Percentiles rank a stretch among this genome's conserved stretches.
phyloP scores from a whole-genome alignment of 2,797 vertebrate genomes.

The Hemitrygon akajei region DNA sequence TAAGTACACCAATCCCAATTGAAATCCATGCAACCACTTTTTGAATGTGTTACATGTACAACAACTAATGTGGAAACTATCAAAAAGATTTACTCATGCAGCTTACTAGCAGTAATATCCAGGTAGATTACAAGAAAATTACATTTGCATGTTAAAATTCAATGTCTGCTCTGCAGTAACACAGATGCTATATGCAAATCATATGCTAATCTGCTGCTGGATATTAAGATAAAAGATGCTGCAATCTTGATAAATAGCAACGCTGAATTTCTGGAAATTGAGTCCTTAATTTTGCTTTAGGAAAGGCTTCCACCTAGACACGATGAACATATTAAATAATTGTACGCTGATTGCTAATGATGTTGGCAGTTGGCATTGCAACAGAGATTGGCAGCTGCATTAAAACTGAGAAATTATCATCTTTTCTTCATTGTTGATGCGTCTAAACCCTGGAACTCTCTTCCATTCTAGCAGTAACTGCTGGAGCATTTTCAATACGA shows the following conservation, averaged over 20 bases:
- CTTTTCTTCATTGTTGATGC: too few relatives aligned
- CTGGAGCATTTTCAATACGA: too few relatives aligned
- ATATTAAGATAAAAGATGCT: not conserved
- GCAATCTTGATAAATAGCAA: not conserved
- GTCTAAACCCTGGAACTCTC: too few relatives aligned
- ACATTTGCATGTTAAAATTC: constrained; percentile 12
- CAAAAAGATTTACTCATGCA: not conserved
- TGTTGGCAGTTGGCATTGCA: not conserved
- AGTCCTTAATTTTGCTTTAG: not conserved
- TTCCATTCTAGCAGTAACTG: too few relatives aligned
- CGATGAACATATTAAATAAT: too few relatives aligned
- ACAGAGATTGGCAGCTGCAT: not conserved
- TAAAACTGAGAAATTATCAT: not conserved
- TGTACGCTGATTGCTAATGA: not conserved
- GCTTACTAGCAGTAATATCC: not conserved
- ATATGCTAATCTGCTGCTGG: constrained; percentile 7
- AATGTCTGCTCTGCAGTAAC: not conserved
- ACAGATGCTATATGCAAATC: not conserved
- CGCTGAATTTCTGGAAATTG: not conserved
- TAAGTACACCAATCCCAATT: not conserved
- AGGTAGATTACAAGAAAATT: not conserved
- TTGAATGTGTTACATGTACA: not conserved
- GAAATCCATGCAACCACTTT: not conserved
- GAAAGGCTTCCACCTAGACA: not conserved
- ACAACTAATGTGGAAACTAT: not conserved